Evolutionary conservation across 2,797 vertebrate species (phyloP).

Genomic region (Synanceia verrucosa): DNA sequence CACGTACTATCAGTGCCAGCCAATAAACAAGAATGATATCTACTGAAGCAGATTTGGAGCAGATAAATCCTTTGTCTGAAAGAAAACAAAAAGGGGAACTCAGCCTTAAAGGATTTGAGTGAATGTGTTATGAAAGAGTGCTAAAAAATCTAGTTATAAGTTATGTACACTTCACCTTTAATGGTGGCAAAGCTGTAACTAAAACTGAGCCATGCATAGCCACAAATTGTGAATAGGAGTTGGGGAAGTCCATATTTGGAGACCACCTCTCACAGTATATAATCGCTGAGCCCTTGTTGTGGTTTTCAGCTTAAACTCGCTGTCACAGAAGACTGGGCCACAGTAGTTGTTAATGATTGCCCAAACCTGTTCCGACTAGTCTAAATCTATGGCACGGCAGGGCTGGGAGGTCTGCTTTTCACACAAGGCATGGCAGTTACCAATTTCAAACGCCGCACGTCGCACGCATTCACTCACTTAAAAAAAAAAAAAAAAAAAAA

Average conservation of each 20-base stretch:
- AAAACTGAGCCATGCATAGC: not conserved
- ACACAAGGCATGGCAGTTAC: conserved; percentile 67
- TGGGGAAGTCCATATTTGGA: conserved; percentile 32
- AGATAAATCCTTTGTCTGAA: conserved; percentile 8
- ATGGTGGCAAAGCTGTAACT: not conserved
- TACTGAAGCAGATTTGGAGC: not conserved
- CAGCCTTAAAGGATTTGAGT: not conserved
- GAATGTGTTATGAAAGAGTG: not conserved
- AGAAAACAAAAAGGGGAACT: conserved; percentile 13
- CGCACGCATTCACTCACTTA: not conserved
- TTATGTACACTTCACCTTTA: not conserved
- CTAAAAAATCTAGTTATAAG: not conserved
- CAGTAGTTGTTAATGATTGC: conserved; percentile 84
- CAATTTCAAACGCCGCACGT: conserved; percentile 50
- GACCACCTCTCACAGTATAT: conserved; percentile 20
- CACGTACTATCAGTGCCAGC: not conserved
- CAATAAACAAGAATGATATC: conserved; percentile 11
- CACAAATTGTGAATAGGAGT: not conserved
- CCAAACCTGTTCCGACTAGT: conserved; percentile 85
- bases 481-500: no score
- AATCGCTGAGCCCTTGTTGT: conserved; percentile 56
- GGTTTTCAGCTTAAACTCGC: conserved; percentile 66
- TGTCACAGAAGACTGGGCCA: conserved; percentile 77
- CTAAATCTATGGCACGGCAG: conserved; percentile 74
- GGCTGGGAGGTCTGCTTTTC: conserved; percentile 64